These are phyloP conservation scores for Sinodicranocentrus sp. DNA, from an alignment of 2,888 invertebrate genomes.

Conservation along the genomic window DNA sequence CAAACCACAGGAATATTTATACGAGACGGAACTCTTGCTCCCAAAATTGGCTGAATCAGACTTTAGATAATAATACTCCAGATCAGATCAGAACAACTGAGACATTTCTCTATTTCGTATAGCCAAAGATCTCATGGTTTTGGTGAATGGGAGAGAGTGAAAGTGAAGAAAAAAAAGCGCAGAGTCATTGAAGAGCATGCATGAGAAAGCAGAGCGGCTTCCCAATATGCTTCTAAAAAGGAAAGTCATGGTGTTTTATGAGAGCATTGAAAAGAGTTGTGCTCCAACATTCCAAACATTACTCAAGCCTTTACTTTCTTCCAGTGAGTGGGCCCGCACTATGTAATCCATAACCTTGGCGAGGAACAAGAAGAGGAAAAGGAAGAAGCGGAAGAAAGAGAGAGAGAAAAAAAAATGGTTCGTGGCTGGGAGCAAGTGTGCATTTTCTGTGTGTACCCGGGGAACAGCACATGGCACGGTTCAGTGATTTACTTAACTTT, in stretches of 20 bases:
- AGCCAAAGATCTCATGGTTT: too few species aligned
- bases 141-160: conserved; percentile 4
- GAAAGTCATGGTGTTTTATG: conserved; percentile 40
- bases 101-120: too few species aligned
- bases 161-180: conserved; percentile 28
- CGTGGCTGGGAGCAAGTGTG: too few species aligned
- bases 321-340: conserved; percentile 30
- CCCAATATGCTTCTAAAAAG: conserved; percentile 14
- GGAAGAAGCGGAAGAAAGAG: not conserved
- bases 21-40: too few species aligned
- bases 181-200: conserved; percentile 49
- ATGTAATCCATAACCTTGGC: conserved; percentile 55
- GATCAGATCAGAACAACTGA: too few species aligned
- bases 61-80: too few species aligned
- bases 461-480: conserved; percentile 57
- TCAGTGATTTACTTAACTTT: conserved; percentile 68
- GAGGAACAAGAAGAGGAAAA: conserved; percentile 2
- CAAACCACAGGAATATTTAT: too few species aligned
- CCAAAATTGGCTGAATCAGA: too few species aligned
- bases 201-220: conserved; percentile 42
- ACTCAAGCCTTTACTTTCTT: conserved; percentile 50
- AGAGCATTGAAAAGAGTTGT: conserved; percentile 44
- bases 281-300: conserved; percentile 52
- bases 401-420: not conserved
- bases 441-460: too few species aligned